Base-by-base conservation (phyloP, 2,113 vertebrate genomes). In the Acanthochromis polyacanthus region DNA sequence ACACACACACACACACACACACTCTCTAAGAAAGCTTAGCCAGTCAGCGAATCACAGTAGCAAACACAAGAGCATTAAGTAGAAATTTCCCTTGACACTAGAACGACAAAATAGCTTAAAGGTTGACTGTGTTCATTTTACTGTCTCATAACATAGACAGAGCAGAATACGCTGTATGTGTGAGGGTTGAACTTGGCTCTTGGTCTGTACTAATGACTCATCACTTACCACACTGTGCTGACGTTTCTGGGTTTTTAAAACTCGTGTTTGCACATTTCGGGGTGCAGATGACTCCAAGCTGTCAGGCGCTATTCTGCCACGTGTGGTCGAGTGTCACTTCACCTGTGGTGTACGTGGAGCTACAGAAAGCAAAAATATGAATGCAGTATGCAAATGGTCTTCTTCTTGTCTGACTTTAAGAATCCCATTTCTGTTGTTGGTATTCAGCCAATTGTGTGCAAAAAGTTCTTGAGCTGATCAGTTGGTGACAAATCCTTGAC, bases 11-110 rank as follows among this genome's bases (percentile, higher is more conserved):
- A 48, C 15, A 48, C 46, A 83, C 61, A 81, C 72, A 45, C 53
- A 75, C 51, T 80, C 75, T 6, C 53, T 69, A 45, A 67, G 51
- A 66, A 62, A 75, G 80, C 75, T 78, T 56, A 81, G 71, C 75
- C 10, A 11, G 48, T 68, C 68, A 69, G 71, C 55, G 65, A 43
- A 51, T 72, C 74, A 25, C 74, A 50, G 64, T 68, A 70, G 58
- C 40, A 73, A 80, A 75, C 61, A 40, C 66, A 43, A 36, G 36
- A 51, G 50, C 45, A n/a, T 78, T 56, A 58, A 59, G 48, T 9
- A 22, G 53, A 83, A 40, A 48, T 83, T 80, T 86, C 60, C 57
- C 32, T 28, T 53, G 58, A 84, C 53, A 59, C 65, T 32, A 67
- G 32, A 63, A 30, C 3, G 15, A 53, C 4, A 17, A 62, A 71